Conservation (phyloP, 2,113 vertebrate species). For the Pipa parva region DNA sequence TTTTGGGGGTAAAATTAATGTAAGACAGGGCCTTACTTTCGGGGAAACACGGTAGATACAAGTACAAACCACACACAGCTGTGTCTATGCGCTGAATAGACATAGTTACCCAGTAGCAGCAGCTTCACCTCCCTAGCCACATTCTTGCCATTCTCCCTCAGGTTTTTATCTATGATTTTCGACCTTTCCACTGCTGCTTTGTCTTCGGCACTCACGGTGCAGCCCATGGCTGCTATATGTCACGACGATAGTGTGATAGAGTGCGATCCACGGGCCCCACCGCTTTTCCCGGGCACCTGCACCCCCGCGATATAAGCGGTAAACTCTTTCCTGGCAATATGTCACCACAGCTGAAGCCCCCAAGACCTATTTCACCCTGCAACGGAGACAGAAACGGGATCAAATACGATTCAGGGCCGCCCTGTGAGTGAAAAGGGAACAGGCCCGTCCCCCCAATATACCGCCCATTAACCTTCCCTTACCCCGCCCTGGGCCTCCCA, state of each 20-base stretch:
- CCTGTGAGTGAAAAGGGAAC: neutral
- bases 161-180: constrained; percentile 91
- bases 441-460: neutral
- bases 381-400: no score
- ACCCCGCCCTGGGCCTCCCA: neutral
- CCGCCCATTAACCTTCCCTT: neutral
- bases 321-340: neutral
- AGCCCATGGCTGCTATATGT: constrained; percentile 72
- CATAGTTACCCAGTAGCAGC: constrained; percentile 79
- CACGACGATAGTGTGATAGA: constrained; percentile 21
- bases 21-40: no score
- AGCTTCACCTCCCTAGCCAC: constrained; percentile 91
- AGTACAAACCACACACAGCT: no score
- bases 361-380: no score
- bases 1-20: no score
- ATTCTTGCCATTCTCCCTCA: constrained; percentile 88
- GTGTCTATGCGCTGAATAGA: no score
- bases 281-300: constrained; percentile 18
- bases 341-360: no score
- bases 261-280: constrained; percentile 24
- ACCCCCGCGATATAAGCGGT: constrained; percentile 7
- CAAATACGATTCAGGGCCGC: neutral
- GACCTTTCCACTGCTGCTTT: constrained; percentile 92
- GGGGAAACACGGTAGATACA: no score
- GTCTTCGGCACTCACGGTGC: constrained; percentile 92